phyloP scores from a whole-genome alignment of 2,888 invertebrate genomes.

The Bimastos eiseni region DNA sequence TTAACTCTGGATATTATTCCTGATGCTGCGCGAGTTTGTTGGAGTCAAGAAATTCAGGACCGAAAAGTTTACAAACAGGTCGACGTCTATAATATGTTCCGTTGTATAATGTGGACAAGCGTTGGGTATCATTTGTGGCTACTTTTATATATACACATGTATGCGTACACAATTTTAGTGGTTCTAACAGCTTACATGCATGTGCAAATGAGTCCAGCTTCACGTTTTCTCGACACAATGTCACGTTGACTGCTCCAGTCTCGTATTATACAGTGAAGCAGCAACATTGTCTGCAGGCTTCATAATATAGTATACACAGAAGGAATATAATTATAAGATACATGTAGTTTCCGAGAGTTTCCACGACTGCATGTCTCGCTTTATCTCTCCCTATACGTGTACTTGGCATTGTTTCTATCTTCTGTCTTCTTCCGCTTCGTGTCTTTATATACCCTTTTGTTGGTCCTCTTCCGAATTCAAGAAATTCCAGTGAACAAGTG shows the following conservation, averaged over 20 bases:
- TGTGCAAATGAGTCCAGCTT: not conserved
- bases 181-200: not conserved
- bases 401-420: not conserved
- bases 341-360: not conserved
- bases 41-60: not conserved
- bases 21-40: not conserved
- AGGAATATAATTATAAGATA: not conserved
- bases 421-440: not conserved
- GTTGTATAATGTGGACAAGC: not conserved
- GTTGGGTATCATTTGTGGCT: not conserved
- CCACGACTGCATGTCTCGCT: not conserved
- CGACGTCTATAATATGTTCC: no score
- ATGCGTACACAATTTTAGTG: not conserved
- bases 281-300: not conserved
- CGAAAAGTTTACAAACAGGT: not conserved
- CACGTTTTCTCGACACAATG: not conserved
- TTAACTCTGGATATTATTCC: no score
- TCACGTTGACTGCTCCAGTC: not conserved
- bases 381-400: not conserved
- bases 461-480: not conserved
- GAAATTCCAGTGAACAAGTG: constrained; percentile 16
- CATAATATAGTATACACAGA: not conserved
- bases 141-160: not conserved
- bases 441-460: not conserved
- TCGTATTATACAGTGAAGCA: not conserved